A percentile compares a stretch with the other conserved stretches of the same genome.
phyloP scores from a whole-genome alignment of 2,113 vertebrate genomes.

The Pao palembangensis region DNA sequence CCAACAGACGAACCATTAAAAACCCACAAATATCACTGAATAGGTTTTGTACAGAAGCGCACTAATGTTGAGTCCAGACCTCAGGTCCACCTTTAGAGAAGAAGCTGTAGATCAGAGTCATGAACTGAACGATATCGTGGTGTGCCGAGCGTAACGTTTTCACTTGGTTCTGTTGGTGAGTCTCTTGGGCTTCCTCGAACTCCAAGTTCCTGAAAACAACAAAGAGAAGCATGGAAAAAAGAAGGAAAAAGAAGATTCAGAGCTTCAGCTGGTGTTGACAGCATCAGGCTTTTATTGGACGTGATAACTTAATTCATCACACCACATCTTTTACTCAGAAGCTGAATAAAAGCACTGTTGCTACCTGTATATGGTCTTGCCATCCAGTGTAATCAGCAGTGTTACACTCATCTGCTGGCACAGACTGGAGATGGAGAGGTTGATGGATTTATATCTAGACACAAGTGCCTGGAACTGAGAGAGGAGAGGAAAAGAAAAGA shows the following conservation, averaged over 20 bases:
- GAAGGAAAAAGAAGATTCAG: neutral
- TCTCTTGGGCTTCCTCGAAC: constrained; percentile 77
- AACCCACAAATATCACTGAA: neutral
- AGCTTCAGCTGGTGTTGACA: neutral
- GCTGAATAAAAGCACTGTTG: neutral
- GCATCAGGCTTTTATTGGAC: too few relatives aligned
- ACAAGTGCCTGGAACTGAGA: constrained; percentile 64
- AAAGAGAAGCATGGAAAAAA: neutral
- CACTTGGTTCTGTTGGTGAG: constrained; percentile 68
- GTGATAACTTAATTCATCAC: neutral
- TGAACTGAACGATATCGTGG: constrained; percentile 68
- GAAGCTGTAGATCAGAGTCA: constrained; percentile 75
- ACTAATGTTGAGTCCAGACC: constrained; percentile 53
- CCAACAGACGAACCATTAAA: too few relatives aligned
- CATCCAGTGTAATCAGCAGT: constrained; percentile 76
- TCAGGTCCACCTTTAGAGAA: constrained; percentile 79
- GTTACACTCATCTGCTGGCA: constrained; percentile 80
- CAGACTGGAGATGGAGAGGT: constrained; percentile 67
- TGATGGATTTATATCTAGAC: constrained; percentile 79
- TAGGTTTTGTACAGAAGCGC: neutral
- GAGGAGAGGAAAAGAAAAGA: neutral
- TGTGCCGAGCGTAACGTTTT: constrained; percentile 69
- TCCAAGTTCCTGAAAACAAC: constrained; percentile 67
- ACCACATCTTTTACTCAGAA: neutral
- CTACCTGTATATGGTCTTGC: constrained; percentile 75